Evolutionary conservation across 92 coral and sea anemone species (phyloP).

Genomic region (Porites evermanni): DNA sequence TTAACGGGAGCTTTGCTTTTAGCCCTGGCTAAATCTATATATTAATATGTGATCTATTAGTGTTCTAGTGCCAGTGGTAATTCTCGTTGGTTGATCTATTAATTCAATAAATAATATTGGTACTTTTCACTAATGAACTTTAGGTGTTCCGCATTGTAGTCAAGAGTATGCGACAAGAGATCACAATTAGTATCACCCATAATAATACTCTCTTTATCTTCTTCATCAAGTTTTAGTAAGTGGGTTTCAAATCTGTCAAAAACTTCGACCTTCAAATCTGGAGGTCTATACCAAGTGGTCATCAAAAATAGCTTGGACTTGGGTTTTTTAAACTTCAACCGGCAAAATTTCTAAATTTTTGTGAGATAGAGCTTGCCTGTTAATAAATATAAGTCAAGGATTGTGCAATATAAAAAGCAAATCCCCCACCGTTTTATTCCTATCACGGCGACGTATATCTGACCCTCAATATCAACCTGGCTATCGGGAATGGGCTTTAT

Average conservation of each 20-base stretch:
- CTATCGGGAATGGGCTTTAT: too few relatives aligned
- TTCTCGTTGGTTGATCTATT: too few relatives aligned
- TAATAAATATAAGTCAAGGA: neutral
- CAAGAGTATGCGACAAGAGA: neutral
- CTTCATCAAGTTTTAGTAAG: neutral
- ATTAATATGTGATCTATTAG: neutral
- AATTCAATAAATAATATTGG: too few relatives aligned
- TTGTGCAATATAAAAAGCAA: too few relatives aligned
- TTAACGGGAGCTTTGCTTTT: too few relatives aligned
- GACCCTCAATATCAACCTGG: too few relatives aligned
- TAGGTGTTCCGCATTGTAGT: neutral
- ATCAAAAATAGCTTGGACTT: neutral
- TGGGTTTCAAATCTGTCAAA: slow-evolving; percentile 1
- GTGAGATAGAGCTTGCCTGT: neutral
- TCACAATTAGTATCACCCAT: neutral
- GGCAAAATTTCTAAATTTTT: neutral
- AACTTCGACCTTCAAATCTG: neutral
- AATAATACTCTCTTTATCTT: neutral
- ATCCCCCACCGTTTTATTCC: too few relatives aligned
- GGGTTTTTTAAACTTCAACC: neutral
- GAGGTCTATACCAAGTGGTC: slow-evolving; percentile 7
- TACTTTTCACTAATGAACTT: neutral
- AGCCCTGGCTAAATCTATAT: too few relatives aligned
- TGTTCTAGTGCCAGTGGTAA: too few relatives aligned
- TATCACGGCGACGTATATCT: too few relatives aligned